Base-by-base conservation (phyloP, 2,888 invertebrate genomes). In the Mechanitis messenoides region DNA sequence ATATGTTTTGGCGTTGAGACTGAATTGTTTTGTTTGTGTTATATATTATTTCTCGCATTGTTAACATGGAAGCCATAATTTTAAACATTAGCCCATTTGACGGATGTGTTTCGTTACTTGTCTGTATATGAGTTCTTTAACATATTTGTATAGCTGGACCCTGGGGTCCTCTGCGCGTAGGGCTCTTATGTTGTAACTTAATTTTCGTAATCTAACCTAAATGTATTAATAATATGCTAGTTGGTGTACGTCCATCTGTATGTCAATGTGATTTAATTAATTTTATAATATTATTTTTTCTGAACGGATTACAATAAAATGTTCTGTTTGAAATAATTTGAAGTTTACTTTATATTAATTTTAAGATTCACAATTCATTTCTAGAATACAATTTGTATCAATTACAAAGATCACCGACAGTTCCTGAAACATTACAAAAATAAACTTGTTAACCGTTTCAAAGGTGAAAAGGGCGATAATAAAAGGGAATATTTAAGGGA, bases 241-340 rank as follows among this genome's bases (percentile, higher is more conserved):
- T 87, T 87, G 88, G 87, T 89, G 89, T 89, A 87, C 89, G 87
- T 87, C 87, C 89, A 89, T 83, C 84, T 88, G 87, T 88, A 88
- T 89, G 87, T 89, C 87, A 86, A 85, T 86, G 89, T 90, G 87
- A 87, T 88, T 84, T 72, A 87, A 85, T 87, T 84, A 80, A 81
- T 83, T 80, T 80, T 84, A 84, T 84, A 78, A 79, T 83, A 84
- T 85, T 86, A 82, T 85, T 87, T 84, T 85, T 81, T 85, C 83
- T 87, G 83, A 87, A 88, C 87, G 89, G 87, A 88, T 89, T 87
- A 86, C 87, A 89, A 90, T 90, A 88, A 90, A 90, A 89, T 90
- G 90, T 90, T 90, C 89, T 90, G 89, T 90, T 90, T 90, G 85
- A 83, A 87, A 86, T 87, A 82, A 80, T 70, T 70, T 76, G 83